These are phyloP conservation scores for Trachurus trachurus DNA, from an alignment of 2,797 vertebrate species.

Conservation along the genomic window DNA sequence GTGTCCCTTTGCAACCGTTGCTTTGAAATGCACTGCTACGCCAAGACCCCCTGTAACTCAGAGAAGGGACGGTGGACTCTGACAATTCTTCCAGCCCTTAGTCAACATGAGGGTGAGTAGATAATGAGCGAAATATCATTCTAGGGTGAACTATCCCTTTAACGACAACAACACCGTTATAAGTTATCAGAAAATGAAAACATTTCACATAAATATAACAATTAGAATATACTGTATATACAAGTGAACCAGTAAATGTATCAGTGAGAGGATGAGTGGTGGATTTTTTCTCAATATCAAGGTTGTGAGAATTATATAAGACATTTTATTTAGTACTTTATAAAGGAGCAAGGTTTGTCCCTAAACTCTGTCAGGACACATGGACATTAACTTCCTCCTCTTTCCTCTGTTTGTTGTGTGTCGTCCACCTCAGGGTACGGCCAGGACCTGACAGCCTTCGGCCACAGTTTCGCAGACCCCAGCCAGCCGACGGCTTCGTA, in stretches of 20 bases:
- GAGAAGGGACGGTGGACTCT: too few species aligned
- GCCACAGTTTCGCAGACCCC: conserved; percentile 96
- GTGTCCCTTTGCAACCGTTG: too few species aligned
- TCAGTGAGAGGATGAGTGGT: conserved; percentile 15
- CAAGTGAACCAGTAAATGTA: not conserved
- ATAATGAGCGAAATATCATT: too few species aligned
- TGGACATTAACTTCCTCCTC: conserved; percentile 8
- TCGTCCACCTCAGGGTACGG: conserved; percentile 91
- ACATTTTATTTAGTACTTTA: not conserved
- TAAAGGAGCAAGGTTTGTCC: conserved; percentile 25
- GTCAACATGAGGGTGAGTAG: too few species aligned
- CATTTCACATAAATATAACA: not conserved
- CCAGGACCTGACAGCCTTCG: conserved; percentile 97
- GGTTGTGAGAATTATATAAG: not conserved
- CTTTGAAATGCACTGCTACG: too few species aligned
- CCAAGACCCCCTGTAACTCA: too few species aligned
- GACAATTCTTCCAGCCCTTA: too few species aligned
- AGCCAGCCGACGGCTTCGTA: conserved; percentile 94
- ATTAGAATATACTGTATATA: not conserved
- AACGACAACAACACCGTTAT: too few species aligned
- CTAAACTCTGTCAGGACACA: not conserved
- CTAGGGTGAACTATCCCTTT: too few species aligned
- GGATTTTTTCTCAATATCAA: conserved; percentile 52
- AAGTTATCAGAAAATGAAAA: not conserved
- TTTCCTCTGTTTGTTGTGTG: conserved; percentile 8